phyloP scores from a whole-genome alignment of 2,888 invertebrate species.

The Agriotes lineatus region DNA sequence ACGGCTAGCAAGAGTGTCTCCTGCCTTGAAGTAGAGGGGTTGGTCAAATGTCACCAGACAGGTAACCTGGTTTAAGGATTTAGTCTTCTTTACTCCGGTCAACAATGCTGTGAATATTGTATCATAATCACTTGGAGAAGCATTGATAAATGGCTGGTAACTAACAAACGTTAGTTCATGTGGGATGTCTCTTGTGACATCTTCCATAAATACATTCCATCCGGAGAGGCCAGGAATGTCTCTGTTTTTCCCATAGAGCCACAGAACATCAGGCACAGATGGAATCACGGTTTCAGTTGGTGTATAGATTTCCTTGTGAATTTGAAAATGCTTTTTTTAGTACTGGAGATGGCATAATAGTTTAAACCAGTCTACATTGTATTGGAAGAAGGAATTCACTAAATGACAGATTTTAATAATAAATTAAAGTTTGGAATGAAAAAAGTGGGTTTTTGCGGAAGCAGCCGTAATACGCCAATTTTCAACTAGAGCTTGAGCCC shows the following conservation, averaged over 20 bases:
- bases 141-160: constrained; percentile 24
- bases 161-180: constrained; percentile 24
- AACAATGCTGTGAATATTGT: constrained; percentile 10
- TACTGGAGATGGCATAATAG: background rate
- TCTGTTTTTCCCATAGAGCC: constrained; percentile 29
- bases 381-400: background rate
- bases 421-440: too few relatives aligned
- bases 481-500: too few relatives aligned
- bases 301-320: background rate
- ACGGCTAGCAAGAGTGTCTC: constrained; percentile 16
- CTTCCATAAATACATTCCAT: constrained; percentile 27
- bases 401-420: too few relatives aligned
- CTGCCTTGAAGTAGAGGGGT: constrained; percentile 24
- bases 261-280: constrained; percentile 4
- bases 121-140: constrained; percentile 5
- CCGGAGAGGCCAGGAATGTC: constrained; percentile 23
- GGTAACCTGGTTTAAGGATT: constrained; percentile 19
- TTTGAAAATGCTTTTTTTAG: background rate
- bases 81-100: constrained; percentile 21
- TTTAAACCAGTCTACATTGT: background rate
- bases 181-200: constrained; percentile 30
- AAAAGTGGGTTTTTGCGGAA: too few relatives aligned
- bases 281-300: background rate
- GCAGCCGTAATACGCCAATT: too few relatives aligned
- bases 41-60: constrained; percentile 17